A percentile compares a stretch with the other conserved stretches of the same genome.
Conservation (phyloP, 2,113 vertebrate genomes). For the Cranoglanis bouderius region DNA sequence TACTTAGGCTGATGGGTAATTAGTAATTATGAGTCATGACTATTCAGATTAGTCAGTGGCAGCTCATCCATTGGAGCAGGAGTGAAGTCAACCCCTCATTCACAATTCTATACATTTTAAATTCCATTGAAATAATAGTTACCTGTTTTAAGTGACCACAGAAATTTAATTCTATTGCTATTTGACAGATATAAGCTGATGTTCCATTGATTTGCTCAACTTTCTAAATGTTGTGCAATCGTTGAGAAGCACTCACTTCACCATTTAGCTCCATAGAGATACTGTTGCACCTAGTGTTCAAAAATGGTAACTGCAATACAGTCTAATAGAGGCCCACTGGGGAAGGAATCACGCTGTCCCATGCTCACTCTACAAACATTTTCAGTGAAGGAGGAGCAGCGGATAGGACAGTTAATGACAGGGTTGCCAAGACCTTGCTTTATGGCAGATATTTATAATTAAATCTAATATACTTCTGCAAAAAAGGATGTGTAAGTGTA, state of each 20-base stretch:
- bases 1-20: not conserved
- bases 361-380: not conserved
- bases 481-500: not conserved
- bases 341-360: not conserved
- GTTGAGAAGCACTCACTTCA: not conserved
- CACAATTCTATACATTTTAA: not conserved
- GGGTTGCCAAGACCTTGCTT: not conserved
- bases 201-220: not conserved
- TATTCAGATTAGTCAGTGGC: not conserved
- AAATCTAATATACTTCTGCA: not conserved
- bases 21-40: not conserved
- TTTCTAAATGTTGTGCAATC: not conserved
- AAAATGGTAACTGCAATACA: not conserved
- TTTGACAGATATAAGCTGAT: not conserved
- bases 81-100: not conserved
- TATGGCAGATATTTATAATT: not conserved
- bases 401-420: not conserved
- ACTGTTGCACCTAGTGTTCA: not conserved
- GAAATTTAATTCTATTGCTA: not conserved
- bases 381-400: not conserved
- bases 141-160: not conserved
- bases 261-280: not conserved
- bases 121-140: too few relatives aligned
- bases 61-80: not conserved
- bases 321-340: not conserved